Conservation (phyloP, 92 coral and sea anemone genomes). For the Galaxea fascicularis region DNA sequence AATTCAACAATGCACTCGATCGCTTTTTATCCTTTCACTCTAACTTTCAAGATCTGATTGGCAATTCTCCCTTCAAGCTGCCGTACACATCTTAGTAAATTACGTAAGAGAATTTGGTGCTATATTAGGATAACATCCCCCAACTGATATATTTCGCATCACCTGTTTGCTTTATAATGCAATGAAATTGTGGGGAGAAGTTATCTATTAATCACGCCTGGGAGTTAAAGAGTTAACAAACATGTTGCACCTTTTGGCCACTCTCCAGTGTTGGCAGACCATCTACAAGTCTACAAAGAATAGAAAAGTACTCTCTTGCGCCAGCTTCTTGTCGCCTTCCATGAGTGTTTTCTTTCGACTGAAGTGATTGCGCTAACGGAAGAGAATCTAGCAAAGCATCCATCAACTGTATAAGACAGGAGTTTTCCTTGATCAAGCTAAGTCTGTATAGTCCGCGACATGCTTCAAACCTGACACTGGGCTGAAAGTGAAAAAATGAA, state of each 20-base stretch:
- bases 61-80: no score
- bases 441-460: slow-evolving; percentile 94
- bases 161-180: no score
- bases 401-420: slow-evolving; percentile 89
- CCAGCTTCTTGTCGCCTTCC: slow-evolving; percentile 81
- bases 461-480: slow-evolving; percentile 89
- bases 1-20: no score
- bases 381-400: slow-evolving; percentile 92
- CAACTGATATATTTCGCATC: no score
- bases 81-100: no score
- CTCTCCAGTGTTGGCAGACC: slow-evolving; percentile 83
- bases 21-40: no score
- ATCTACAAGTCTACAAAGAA: slow-evolving; percentile 93
- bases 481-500: slow-evolving; percentile 61
- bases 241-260: slow-evolving; percentile 76
- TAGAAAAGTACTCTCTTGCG: slow-evolving; percentile 91
- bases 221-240: no score
- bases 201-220: no score
- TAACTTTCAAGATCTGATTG: no score
- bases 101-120: no score
- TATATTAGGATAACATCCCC: no score
- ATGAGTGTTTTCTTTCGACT: slow-evolving; percentile 71
- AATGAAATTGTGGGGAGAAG: no score
- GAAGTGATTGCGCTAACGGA: slow-evolving; percentile 94
- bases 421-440: slow-evolving; percentile 92